Base-by-base conservation (phyloP, 2,888 invertebrate genomes). In the Elgonia sp. region DNA sequence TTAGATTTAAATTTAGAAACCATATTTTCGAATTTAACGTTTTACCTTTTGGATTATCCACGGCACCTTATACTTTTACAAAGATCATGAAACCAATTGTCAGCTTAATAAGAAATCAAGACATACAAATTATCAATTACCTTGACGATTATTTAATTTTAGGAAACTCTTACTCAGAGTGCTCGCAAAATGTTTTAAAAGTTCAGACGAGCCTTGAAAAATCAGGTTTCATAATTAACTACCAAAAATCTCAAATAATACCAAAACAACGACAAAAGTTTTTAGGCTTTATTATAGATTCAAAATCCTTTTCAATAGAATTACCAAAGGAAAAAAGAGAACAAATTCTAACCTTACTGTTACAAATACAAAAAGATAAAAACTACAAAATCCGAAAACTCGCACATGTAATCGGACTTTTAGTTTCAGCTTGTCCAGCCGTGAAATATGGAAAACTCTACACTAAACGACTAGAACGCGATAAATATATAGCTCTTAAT, bases 201-300 rank as follows among this genome's bases (percentile, higher is more conserved):
- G 77, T 75, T 18, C 5, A 42, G 1, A n/a, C 72, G 7, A 14
- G 80, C 29, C 50, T 84, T 16, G 20, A 5, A 18, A 12, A 8
- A 10, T 72, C 86, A 21, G 88, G 85, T 0, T 88, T 89, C 57
- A 40, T 83, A 29, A 29, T 84, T 14, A 86, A 89, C 39, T 0
- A 14, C 9, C 5, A 72, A 0, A 87, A 87, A 29, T 65, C 55
- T 40, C n/a, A 69, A 18, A 7, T 75, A 92, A 20, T 94, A 96
- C 97, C 96, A 90, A 95, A 93, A 80, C 98, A 95, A 93, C 97
- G 97, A 90, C 98, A 87, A 18, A 84, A 84, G 53, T 86, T 84
- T 29, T 60, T 83, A n/a, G 86, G 86, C 0, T 86, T 89, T 18
- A 16, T 80, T 14, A 20, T 86, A 14, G 69, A 88, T 37, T 69